phyloP scores from a whole-genome alignment of 2,113 vertebrate genomes.

The Scolopax mira region DNA sequence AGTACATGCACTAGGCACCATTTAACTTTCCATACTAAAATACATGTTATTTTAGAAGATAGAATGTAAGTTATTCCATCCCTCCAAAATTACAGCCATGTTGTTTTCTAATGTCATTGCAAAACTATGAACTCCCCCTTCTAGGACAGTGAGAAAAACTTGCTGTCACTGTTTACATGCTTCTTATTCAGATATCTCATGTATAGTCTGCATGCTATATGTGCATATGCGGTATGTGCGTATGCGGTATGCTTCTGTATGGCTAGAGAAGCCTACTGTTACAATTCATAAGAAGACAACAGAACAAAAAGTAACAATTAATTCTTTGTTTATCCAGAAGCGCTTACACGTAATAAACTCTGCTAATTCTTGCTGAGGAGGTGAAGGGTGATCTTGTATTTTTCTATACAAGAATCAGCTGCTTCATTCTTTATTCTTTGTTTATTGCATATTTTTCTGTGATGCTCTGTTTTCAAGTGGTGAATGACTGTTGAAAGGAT shows the following conservation, averaged over 20 bases:
- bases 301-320: background rate
- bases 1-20: slow-evolving; percentile 48
- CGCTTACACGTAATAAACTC: background rate
- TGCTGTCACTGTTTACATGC: background rate
- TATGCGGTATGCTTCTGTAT: background rate
- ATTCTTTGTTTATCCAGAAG: background rate
- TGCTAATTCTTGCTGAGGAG: background rate
- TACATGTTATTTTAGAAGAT: slow-evolving; percentile 59
- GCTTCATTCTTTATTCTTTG: background rate
- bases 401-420: background rate
- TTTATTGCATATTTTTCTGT: background rate
- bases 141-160: background rate
- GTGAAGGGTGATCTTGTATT: background rate
- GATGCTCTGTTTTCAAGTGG: background rate
- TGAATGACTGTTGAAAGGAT: background rate
- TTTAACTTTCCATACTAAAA: slow-evolving; percentile 61
- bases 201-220: background rate
- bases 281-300: background rate
- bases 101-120: slow-evolving; percentile 47
- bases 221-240: no score
- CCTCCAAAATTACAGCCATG: slow-evolving; percentile 45
- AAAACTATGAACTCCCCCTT: slow-evolving; percentile 29
- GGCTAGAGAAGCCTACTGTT: background rate
- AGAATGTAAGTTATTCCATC: slow-evolving; percentile 24
- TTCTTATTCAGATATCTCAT: background rate